Evolutionary conservation across 2,797 vertebrate genomes (phyloP), one percentile per base, ranked within the genome.

Genomic region (Toxotes lorentzi): DNA sequence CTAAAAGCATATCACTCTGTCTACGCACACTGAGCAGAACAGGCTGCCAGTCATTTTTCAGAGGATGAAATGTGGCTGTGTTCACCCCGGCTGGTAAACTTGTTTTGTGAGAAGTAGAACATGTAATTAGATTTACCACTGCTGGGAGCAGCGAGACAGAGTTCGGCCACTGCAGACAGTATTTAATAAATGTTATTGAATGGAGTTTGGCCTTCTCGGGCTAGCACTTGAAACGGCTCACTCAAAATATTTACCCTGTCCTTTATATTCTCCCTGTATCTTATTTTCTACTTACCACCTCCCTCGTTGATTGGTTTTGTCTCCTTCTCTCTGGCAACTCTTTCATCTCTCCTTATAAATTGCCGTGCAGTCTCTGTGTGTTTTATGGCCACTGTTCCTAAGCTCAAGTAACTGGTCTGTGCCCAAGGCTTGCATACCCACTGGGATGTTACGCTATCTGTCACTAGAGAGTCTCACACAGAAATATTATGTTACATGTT

Each of bases 181-280:
- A 88, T 93, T 93, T 93, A 91, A 92, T 93, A 94, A 91, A 91
- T 86, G 89, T 93, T 93, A 88, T 84, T 85, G 87, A 92, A 88
- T 88, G 73, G 78, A 89, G 87, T 89, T 89, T 87, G 87, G 82
- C 75, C 76, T 85, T 88, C 84, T 79, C 76, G 51, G 77, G 78
- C 81, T 88, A 84, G 81, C 84, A 84, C 74, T 89, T 72, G 81
- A 88, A 90, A 85, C 59, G 21, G 60, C 81, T 89, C 88, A 85
- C 86, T 90, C 89, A 83, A 90, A 87, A 83, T 86, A 86, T 89
- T 86, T 75, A 70, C 61, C 70, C 51, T 66, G 67, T 79, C 65
- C 47, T 84, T 63, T 77, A 64, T 67, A 27, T 79, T 81, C 64
- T 71, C 76, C 53, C 76, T 66, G 54, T 16, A 54, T 83, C 80